Evolutionary conservation across 2,888 invertebrate genomes (phyloP), one percentile per base, ranked within the genome.

Genomic region (Argyresthia albistria): DNA sequence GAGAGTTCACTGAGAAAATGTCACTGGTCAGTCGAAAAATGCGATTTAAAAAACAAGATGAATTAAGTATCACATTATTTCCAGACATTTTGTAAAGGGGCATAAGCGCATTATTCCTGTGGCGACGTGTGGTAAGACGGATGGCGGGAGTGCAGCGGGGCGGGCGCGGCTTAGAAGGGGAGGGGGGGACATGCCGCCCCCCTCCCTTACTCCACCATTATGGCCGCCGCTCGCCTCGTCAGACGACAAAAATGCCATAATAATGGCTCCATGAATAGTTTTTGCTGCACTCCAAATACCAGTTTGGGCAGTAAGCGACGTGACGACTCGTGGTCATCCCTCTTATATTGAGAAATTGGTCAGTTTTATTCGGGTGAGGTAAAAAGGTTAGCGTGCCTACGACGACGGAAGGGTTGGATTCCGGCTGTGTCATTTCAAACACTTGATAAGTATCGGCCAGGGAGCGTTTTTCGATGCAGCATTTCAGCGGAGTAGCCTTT

Each of bases 191-290:
- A 63, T 60, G 63, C 67, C 64, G 57, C 66, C 70, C 73, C 53
- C 72, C 69, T 60, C 59, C 53, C 51, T 57, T 47, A 58, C 53
- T 66, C 64, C 70, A 58, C 69, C 65, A 71, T 80, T 80, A 87
- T 81, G 86, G 86, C 82, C 80, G 82, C 80, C 75, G 78, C 76
- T 75, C 73, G 73, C 77, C 80, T 81, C 76, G 81, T 82, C 84
- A 88, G 84, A 84, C 86, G 88, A 88, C 88, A 88, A 88, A 88
- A 88, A 88, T 88, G 88, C 88, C 81, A 88, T 88, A 82, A 86
- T 86, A 84, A 87, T 86, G 86, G 80, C 69, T 75, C 79, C 79
- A 7, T 72, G 79, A 86, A 84, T 81, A 80, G 81, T 87, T 86
- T 86, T 87, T 87, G 77, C 87, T 80, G 80, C 78, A 82, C 76